phyloP scores from a whole-genome alignment of 2,888 invertebrate genomes.

The Agonopterix heracliana region DNA sequence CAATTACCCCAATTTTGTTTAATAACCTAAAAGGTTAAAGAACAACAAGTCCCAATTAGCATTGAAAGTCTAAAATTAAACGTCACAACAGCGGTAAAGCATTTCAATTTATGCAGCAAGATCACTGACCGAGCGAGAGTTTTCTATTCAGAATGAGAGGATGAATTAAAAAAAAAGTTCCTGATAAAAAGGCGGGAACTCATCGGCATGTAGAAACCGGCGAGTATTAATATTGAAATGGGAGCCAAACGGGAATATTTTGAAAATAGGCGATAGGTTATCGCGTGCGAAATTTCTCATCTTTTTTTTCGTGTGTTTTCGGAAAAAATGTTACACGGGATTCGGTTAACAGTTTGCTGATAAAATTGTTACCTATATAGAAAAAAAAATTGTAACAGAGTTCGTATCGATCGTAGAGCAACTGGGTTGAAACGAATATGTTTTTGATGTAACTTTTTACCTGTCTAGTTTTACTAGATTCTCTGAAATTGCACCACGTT shows the following conservation, averaged over 20 bases:
- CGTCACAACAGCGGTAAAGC: not conserved
- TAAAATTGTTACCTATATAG: not conserved
- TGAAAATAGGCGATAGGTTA: conserved; percentile 18
- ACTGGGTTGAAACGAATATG: no score
- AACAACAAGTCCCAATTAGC: no score
- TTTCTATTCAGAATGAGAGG: conserved; percentile 11
- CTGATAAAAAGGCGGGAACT: conserved; percentile 29
- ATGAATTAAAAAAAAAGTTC: conserved; percentile 27
- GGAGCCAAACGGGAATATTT: conserved; percentile 32
- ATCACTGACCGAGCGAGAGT: conserved; percentile 18
- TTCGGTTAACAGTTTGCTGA: not conserved
- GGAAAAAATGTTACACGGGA: not conserved
- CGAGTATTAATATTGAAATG: conserved; percentile 63
- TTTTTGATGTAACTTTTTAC: no score
- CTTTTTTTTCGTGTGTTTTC: not conserved
- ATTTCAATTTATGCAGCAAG: conserved; percentile 4
- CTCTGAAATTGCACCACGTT: no score
- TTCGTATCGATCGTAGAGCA: no score
- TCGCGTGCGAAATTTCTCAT: conserved; percentile 3
- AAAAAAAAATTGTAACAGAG: not conserved
- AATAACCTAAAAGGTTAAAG: no score
- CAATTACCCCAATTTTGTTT: no score
- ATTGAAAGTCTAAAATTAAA: not conserved
- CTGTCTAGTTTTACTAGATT: no score
- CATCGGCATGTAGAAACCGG: conserved; percentile 39